Evolutionary conservation across 2,888 invertebrate genomes (phyloP).

Genomic region (Agrochola lychnidis): DNA sequence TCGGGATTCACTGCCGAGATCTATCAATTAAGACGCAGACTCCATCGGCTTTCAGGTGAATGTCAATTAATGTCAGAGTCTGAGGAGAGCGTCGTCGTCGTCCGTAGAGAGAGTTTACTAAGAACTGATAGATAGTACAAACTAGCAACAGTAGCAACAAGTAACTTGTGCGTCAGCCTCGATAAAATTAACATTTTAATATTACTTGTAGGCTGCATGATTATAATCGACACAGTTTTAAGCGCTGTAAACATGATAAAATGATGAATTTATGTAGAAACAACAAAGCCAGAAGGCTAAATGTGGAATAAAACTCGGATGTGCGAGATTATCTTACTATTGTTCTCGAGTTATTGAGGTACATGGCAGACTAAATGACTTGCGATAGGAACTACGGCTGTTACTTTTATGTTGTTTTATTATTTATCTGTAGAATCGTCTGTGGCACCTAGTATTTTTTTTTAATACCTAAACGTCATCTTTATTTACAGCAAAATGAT

Average conservation of each 20-base stretch:
- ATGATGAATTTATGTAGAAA: constrained; percentile 53
- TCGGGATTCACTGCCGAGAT: constrained; percentile 78
- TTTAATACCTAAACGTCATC: background rate
- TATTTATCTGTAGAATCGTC: constrained; percentile 14
- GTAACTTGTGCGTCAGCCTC: constrained; percentile 52
- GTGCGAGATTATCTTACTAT: constrained; percentile 62
- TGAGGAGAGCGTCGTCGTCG: constrained; percentile 72
- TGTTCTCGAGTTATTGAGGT: constrained; percentile 54
- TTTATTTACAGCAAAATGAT: background rate
- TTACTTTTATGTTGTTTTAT: constrained; percentile 30
- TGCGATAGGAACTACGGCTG: constrained; percentile 46
- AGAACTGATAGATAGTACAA: constrained; percentile 66
- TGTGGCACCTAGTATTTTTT: constrained; percentile 2
- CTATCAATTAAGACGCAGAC: constrained; percentile 86
- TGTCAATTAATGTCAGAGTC: constrained; percentile 84
- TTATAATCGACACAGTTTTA: constrained; percentile 48
- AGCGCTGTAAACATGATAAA: constrained; percentile 57
- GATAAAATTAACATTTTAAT: constrained; percentile 56
- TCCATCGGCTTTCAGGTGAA: constrained; percentile 84
- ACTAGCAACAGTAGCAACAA: constrained; percentile 64
- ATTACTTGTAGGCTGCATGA: constrained; percentile 37
- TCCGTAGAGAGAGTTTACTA: constrained; percentile 67
- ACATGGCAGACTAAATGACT: constrained; percentile 42
- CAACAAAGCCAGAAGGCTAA: constrained; percentile 51
- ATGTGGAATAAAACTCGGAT: constrained; percentile 56